These are phyloP conservation scores for Margarornis squamiger DNA, from an alignment of 2,797 vertebrate genomes.

Conservation along the genomic window DNA sequence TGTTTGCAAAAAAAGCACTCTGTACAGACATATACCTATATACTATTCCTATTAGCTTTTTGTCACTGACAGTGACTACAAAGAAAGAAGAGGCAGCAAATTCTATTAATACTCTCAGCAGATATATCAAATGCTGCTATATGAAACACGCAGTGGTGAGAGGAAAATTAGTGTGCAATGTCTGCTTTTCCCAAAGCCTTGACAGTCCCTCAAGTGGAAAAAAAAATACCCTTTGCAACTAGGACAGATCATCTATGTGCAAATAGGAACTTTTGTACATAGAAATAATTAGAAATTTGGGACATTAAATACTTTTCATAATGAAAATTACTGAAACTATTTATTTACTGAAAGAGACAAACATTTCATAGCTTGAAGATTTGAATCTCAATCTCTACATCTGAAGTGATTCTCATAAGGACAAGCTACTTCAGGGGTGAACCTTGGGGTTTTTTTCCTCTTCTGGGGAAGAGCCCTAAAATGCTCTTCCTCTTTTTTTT, in stretches of 20 bases:
- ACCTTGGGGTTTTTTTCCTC: background rate
- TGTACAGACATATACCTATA: background rate
- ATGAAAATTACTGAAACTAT: background rate
- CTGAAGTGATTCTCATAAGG: background rate
- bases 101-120: background rate
- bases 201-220: background rate
- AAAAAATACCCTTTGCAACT: background rate
- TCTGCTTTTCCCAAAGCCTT: background rate
- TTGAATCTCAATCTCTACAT: background rate
- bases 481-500: background rate
- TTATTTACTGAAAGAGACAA: background rate
- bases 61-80: background rate
- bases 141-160: background rate
- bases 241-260: background rate
- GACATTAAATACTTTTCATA: background rate
- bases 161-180: background rate
- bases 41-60: background rate
- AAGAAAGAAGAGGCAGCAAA: background rate
- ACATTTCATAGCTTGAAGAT: background rate
- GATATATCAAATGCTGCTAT: background rate
- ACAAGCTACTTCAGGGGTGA: background rate
- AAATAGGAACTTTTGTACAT: background rate
- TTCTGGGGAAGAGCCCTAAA: background rate
- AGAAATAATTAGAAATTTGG: background rate
- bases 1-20: background rate